Conservation (phyloP, 2,888 invertebrate genomes). For the Sepioteuthis lessoniana region DNA sequence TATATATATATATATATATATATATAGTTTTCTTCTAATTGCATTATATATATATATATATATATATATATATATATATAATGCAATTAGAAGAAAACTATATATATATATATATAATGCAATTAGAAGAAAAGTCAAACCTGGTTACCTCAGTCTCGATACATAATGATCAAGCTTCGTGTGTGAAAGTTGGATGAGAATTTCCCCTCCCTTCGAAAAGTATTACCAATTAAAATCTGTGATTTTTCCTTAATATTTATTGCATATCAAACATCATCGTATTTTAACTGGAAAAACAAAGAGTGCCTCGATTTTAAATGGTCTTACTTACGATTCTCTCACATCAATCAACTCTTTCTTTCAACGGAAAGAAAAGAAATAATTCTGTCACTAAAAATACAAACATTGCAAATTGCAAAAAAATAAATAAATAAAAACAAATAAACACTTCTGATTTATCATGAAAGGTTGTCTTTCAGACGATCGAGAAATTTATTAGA, state of each 20-base stretch:
- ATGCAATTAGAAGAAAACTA: too few species aligned
- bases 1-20: too few species aligned
- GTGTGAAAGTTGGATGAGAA: too few species aligned
- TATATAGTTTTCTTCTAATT: too few species aligned
- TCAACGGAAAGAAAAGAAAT: background rate
- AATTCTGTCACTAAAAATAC: background rate
- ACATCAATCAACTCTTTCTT: background rate
- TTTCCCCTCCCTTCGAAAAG: too few species aligned
- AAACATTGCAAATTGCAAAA: background rate
- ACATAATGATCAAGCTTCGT: too few species aligned
- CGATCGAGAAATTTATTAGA: background rate
- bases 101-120: too few species aligned
- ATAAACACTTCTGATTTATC: background rate
- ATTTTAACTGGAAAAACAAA: background rate
- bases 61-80: too few species aligned
- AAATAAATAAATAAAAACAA: background rate
- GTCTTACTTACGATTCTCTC: background rate
- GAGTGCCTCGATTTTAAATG: background rate
- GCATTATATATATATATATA: too few species aligned
- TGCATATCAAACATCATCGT: slow-evolving; percentile 1
- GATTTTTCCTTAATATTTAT: background rate
- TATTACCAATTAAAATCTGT: background rate
- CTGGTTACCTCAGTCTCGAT: too few species aligned
- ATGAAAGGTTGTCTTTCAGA: background rate
- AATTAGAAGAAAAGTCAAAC: too few species aligned